Percentiles rank a stretch among this genome's conserved stretches.
Conservation (phyloP, 2,113 vertebrate genomes). For the Drymodes brunneopygia region DNA sequence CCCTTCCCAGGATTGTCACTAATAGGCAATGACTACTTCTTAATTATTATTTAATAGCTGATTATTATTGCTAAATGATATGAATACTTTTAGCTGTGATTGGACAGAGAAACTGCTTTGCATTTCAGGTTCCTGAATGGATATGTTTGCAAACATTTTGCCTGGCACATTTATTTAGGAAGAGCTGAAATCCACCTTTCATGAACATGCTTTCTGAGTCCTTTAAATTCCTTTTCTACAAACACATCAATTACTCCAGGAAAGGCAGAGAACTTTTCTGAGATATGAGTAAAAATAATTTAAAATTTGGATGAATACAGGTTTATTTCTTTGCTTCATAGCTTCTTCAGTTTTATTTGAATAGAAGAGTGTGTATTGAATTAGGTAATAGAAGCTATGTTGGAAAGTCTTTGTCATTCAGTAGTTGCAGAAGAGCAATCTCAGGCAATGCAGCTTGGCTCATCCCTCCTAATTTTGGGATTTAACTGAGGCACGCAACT, state of each 20-base stretch:
- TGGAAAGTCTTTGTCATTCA: background rate
- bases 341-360: conserved; percentile 1
- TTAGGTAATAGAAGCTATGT: background rate
- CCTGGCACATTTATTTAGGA: background rate
- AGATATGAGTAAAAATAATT: conserved; percentile 4
- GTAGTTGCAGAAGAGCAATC: background rate
- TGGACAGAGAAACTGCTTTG: background rate
- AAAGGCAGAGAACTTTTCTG: background rate
- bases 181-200: background rate
- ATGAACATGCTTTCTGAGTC: background rate
- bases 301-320: background rate
- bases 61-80: conserved; percentile 6
- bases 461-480: background rate
- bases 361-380: background rate
- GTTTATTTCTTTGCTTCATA: conserved; percentile 2
- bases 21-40: conserved; percentile 10
- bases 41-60: conserved; percentile 21
- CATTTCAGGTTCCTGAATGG: background rate
- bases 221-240: background rate
- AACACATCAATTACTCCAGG: background rate
- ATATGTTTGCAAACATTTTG: background rate
- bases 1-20: background rate
- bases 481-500: background rate
- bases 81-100: background rate
- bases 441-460: background rate